phyloP scores from a whole-genome alignment of 2,797 vertebrate genomes.

The Hydrolagus colliei region DNA sequence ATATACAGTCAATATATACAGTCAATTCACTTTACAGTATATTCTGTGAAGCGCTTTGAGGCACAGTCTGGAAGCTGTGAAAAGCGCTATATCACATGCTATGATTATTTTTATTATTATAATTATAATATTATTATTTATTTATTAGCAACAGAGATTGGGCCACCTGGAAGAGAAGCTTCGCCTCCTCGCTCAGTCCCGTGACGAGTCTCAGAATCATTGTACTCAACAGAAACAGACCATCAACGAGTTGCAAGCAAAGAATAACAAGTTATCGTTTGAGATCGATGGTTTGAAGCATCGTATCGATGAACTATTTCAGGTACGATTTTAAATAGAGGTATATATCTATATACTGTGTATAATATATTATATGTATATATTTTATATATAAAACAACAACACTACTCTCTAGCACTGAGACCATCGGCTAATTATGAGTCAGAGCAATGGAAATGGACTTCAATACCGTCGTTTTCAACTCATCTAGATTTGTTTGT shows the following conservation, averaged over 20 bases:
- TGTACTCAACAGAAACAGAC: constrained; percentile 76
- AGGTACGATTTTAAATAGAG: constrained; percentile 54
- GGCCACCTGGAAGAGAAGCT: constrained; percentile 78
- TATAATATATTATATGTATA: too few species aligned
- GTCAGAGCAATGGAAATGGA: too few species aligned
- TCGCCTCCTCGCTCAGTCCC: constrained; percentile 58
- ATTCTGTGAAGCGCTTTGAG: too few species aligned
- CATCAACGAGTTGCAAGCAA: constrained; percentile 67
- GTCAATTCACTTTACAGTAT: too few species aligned
- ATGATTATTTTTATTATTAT: too few species aligned
- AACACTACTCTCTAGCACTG: too few species aligned
- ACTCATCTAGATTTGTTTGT: background rate
- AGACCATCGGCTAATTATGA: too few species aligned
- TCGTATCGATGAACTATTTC: constrained; percentile 74
- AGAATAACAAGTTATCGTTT: constrained; percentile 60
- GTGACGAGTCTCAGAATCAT: constrained; percentile 77
- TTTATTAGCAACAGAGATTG: constrained; percentile 66
- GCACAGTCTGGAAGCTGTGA: too few species aligned
- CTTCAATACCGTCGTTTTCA: background rate
- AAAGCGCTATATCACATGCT: too few species aligned
- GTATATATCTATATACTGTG: background rate
- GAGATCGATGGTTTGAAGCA: constrained; percentile 66
- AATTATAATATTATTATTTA: too few species aligned
- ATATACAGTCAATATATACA: too few species aligned
- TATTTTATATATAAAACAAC: too few species aligned